phyloP scores from a whole-genome alignment of 2,888 invertebrate species.

The Maniola hyperantus region DNA sequence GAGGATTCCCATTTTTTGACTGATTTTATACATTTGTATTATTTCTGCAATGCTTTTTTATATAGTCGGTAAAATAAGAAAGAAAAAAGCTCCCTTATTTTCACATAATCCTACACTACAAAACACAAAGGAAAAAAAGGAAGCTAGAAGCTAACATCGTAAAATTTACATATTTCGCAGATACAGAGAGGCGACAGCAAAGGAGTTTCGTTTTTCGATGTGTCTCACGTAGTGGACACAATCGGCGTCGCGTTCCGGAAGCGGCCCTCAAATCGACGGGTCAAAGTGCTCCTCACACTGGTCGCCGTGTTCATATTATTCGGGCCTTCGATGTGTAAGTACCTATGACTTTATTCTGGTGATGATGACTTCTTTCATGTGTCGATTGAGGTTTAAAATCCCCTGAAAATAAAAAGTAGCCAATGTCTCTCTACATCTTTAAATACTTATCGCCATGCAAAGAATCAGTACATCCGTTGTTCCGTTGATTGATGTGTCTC shows the following conservation, averaged over 20 bases:
- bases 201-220: slow-evolving; percentile 87
- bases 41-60: too few species aligned
- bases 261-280: slow-evolving; percentile 60
- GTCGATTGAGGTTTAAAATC: too few species aligned
- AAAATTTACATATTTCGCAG: slow-evolving; percentile 51
- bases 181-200: slow-evolving; percentile 54
- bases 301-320: slow-evolving; percentile 75
- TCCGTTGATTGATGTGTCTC: slow-evolving; percentile 89
- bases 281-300: slow-evolving; percentile 73
- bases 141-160: not conserved
- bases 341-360: slow-evolving; percentile 1
- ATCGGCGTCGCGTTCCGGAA: slow-evolving; percentile 73
- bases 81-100: not conserved
- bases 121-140: not conserved
- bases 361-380: too few species aligned
- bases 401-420: too few species aligned
- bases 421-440: too few species aligned
- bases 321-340: slow-evolving; percentile 80
- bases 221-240: slow-evolving; percentile 83
- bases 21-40: too few species aligned
- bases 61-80: not conserved
- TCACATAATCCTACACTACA: not conserved
- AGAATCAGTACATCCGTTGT: too few species aligned
- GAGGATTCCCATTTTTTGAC: too few species aligned
- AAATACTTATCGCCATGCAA: too few species aligned